Conservation (phyloP, 2,113 vertebrate genomes). For the Theristicus caerulescens region DNA sequence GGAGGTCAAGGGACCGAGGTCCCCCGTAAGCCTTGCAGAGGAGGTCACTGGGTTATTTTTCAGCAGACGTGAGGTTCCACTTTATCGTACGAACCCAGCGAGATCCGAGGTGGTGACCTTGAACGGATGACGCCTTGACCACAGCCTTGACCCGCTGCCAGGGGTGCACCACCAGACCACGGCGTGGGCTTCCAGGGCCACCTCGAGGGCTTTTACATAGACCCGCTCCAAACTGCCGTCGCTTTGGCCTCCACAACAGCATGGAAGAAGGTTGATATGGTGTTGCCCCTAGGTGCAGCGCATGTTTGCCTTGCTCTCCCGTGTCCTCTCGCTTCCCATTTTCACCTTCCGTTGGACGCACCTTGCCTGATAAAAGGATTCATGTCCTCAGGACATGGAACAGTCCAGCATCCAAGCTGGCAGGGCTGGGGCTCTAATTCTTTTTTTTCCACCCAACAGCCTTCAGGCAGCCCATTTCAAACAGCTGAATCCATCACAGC, state of each 20-base stretch:
- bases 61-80: background rate
- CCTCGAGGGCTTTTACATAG: background rate
- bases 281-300: background rate
- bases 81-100: background rate
- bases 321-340: background rate
- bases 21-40: background rate
- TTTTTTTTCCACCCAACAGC: background rate
- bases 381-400: background rate
- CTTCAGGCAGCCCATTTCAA: background rate
- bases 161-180: background rate
- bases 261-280: background rate
- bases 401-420: background rate
- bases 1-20: background rate
- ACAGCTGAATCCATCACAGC: background rate
- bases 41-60: background rate
- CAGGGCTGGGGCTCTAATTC: background rate
- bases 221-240: background rate
- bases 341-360: background rate
- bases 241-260: background rate
- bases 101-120: background rate
- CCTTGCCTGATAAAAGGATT: background rate
- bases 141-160: background rate
- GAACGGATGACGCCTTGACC: background rate
- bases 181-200: background rate
- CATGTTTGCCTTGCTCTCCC: background rate